phyloP scores from a whole-genome alignment of 1,140 invertebrate genomes.

The Heterodera schachtii region DNA sequence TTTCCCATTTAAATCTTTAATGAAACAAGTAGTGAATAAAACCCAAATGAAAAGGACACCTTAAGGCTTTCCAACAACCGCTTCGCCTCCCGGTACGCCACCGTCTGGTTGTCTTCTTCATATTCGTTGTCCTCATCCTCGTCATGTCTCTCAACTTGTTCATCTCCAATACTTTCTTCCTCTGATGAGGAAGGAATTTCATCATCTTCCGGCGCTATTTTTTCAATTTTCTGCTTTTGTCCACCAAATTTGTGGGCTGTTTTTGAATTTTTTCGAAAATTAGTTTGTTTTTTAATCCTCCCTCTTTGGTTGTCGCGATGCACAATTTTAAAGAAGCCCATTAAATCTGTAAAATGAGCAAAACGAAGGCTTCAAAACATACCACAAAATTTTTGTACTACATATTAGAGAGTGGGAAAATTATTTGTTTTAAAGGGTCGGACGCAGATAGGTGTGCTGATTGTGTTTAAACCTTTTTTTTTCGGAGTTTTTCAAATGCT shows the following conservation, averaged over 20 bases:
- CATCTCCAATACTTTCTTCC: background rate
- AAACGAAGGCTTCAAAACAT: no score
- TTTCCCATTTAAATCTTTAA: no score
- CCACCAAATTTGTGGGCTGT: background rate
- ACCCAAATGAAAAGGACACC: slow-evolving; percentile 1
- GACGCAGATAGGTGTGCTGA: no score
- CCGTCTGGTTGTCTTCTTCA: slow-evolving; percentile 25
- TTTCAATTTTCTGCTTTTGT: slow-evolving; percentile 11
- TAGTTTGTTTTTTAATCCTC: background rate
- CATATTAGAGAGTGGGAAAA: no score
- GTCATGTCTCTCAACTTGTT: background rate
- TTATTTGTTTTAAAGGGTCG: no score
- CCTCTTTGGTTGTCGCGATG: background rate
- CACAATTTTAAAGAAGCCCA: background rate
- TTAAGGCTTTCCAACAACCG: slow-evolving; percentile 28
- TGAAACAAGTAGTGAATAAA: background rate
- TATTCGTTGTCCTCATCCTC: slow-evolving; percentile 19
- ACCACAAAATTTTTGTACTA: no score
- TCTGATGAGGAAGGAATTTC: slow-evolving; percentile 17
- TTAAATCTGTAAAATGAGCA: background rate
- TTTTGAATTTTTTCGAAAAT: background rate
- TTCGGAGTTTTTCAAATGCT: no score
- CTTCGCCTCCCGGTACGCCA: slow-evolving; percentile 34
- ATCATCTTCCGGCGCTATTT: slow-evolving; percentile 14
- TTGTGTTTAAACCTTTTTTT: no score